Evolutionary conservation across 1,140 invertebrate species (phyloP).

Genomic region (Marisa cornuarietis): DNA sequence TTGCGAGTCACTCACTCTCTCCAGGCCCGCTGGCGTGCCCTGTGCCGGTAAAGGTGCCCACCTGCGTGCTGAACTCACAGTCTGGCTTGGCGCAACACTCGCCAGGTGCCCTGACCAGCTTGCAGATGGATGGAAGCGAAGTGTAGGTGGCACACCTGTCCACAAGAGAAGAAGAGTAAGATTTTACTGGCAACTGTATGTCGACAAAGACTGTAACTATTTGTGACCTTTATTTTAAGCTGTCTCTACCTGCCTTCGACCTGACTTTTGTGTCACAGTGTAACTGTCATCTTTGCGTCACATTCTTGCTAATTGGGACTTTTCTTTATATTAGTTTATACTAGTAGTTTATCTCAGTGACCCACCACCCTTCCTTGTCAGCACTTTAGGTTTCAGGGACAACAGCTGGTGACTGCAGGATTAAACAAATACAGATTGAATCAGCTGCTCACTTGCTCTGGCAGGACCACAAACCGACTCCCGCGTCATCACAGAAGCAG

Average conservation of each 20-base stretch:
- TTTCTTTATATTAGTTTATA: too few relatives aligned
- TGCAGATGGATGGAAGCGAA: conserved; percentile 44
- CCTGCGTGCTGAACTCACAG: conserved; percentile 53
- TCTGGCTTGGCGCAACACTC: conserved; percentile 53
- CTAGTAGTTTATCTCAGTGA: too few relatives aligned
- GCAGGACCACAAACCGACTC: conserved; percentile 42
- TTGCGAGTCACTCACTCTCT: conserved; percentile 32
- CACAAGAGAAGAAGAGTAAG: neutral
- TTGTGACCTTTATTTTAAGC: too few relatives aligned
- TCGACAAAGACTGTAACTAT: too few relatives aligned
- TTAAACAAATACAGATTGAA: too few relatives aligned
- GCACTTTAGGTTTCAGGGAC: too few relatives aligned
- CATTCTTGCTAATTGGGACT: too few relatives aligned
- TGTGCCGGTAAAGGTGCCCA: conserved; percentile 49
- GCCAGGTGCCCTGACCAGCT: conserved; percentile 46
- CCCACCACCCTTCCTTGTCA: too few relatives aligned
- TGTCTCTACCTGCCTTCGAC: too few relatives aligned
- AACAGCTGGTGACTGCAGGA: too few relatives aligned
- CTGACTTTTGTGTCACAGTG: too few relatives aligned
- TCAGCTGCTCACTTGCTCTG: conserved; percentile 28
- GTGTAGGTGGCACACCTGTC: conserved; percentile 50
- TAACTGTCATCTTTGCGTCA: too few relatives aligned
- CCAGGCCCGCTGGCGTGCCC: conserved; percentile 50
- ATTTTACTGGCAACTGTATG: neutral
- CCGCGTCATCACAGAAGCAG: conserved; percentile 45